phyloP scores from a whole-genome alignment of 2,888 invertebrate genomes.

The Scaptomyza reducta region DNA sequence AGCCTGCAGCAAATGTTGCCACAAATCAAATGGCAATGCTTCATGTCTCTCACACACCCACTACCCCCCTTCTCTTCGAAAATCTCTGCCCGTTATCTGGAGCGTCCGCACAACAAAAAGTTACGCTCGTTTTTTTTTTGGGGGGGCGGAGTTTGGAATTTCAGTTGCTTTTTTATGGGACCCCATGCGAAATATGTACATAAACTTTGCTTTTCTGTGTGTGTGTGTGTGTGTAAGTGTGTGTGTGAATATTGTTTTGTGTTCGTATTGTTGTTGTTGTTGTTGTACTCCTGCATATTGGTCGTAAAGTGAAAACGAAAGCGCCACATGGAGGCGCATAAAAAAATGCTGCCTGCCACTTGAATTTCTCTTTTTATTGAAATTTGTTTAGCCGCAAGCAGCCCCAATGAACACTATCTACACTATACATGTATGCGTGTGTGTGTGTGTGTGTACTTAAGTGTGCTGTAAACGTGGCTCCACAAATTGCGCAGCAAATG shows the following conservation, averaged over 20 bases:
- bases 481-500: constrained; percentile 31
- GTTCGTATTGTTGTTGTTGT: constrained; percentile 30
- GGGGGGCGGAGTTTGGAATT: constrained; percentile 47
- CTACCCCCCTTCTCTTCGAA: constrained; percentile 22
- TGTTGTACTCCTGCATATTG: constrained; percentile 72
- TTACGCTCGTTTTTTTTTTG: neutral
- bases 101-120: constrained; percentile 30
- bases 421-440: neutral
- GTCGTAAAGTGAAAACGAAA: constrained; percentile 71
- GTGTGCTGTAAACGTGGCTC: constrained; percentile 19
- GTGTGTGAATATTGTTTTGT: constrained; percentile 35
- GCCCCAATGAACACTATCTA: neutral
- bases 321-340: constrained; percentile 67
- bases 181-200: constrained; percentile 37
- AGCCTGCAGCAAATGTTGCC: constrained; percentile 71
- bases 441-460: constrained; percentile 6
- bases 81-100: constrained; percentile 65
- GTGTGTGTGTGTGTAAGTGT: no score
- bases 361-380: constrained; percentile 76
- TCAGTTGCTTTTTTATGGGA: constrained; percentile 43
- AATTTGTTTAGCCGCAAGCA: constrained; percentile 68
- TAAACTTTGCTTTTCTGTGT: constrained; percentile 12
- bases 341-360: constrained; percentile 59
- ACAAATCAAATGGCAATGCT: constrained; percentile 67
- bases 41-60: neutral